phyloP scores from a whole-genome alignment of 1,140 invertebrate species.

The Schmidtea mediterranea region DNA sequence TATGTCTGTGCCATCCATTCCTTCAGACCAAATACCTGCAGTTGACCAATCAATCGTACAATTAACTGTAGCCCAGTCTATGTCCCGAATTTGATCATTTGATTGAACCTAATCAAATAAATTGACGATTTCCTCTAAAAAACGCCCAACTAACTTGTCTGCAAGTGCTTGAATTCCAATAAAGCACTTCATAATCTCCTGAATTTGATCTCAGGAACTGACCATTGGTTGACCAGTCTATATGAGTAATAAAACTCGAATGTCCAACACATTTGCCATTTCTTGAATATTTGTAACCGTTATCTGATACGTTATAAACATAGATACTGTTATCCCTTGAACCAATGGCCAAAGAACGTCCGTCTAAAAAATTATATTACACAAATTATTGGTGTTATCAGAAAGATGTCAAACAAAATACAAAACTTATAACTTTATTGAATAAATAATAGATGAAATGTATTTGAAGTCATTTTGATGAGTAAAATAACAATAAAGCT shows the following conservation, averaged over 20 bases:
- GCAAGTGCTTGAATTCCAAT: conserved; percentile 34
- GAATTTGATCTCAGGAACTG: conserved; percentile 58
- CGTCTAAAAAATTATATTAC: conserved; percentile 33
- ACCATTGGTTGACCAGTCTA: conserved; percentile 62
- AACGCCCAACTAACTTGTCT: not conserved
- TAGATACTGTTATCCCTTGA: conserved; percentile 70
- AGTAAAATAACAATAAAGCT: too few relatives aligned
- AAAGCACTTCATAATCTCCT: conserved; percentile 62
- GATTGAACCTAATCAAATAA: conserved; percentile 32
- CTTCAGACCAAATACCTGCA: conserved; percentile 59
- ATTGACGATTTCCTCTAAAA: too few relatives aligned
- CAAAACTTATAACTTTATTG: too few relatives aligned
- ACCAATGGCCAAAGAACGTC: conserved; percentile 50
- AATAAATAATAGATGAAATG: too few relatives aligned
- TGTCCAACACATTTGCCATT: conserved; percentile 62
- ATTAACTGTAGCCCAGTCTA: conserved; percentile 48
- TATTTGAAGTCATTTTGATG: too few relatives aligned
- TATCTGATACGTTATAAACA: conserved; percentile 43
- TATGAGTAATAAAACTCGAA: conserved; percentile 59
- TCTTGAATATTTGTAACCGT: conserved; percentile 44
- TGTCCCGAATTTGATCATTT: conserved; percentile 43
- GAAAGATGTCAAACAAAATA: too few relatives aligned
- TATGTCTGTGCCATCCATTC: conserved; percentile 63
- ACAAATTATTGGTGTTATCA: too few relatives aligned
- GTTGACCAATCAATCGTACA: conserved; percentile 47